Conservation (phyloP, 2,888 invertebrate genomes). For the Strigamia maritima region DNA sequence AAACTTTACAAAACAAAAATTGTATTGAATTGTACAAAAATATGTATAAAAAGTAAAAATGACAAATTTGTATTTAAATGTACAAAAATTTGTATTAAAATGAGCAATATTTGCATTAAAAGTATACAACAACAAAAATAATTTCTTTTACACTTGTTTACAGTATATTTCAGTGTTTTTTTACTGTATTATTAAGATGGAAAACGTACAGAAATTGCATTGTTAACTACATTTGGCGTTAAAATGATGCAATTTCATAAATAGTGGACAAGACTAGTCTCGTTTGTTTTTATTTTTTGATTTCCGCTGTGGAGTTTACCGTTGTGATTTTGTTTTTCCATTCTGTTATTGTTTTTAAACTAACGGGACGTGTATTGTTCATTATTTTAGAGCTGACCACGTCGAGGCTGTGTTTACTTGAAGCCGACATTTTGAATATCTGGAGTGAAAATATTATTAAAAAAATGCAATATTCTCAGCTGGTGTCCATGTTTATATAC, state of each 20-base stretch:
- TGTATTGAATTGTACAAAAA: no score
- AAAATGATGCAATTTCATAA: not conserved
- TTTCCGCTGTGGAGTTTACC: no score
- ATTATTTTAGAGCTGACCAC: conserved; percentile 19
- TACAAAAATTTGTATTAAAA: no score
- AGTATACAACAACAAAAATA: no score
- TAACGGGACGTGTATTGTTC: conserved; percentile 13
- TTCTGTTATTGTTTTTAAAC: not conserved
- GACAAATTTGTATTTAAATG: no score
- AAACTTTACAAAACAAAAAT: no score
- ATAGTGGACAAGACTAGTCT: conserved; percentile 13
- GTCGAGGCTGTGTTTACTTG: not conserved
- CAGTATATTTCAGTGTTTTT: no score
- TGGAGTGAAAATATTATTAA: not conserved
- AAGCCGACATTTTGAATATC: not conserved
- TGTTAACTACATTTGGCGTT: not conserved
- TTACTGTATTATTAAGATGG: not conserved
- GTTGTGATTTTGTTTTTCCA: not conserved
- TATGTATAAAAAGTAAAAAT: no score
- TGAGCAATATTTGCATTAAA: no score
- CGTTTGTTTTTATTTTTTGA: not conserved
- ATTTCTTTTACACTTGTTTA: no score
- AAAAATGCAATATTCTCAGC: not conserved
- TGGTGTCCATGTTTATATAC: conserved; percentile 1
- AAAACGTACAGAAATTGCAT: not conserved